Evolutionary conservation across 1,140 invertebrate species (phyloP).

Genomic region (Neodiprion lecontei): DNA sequence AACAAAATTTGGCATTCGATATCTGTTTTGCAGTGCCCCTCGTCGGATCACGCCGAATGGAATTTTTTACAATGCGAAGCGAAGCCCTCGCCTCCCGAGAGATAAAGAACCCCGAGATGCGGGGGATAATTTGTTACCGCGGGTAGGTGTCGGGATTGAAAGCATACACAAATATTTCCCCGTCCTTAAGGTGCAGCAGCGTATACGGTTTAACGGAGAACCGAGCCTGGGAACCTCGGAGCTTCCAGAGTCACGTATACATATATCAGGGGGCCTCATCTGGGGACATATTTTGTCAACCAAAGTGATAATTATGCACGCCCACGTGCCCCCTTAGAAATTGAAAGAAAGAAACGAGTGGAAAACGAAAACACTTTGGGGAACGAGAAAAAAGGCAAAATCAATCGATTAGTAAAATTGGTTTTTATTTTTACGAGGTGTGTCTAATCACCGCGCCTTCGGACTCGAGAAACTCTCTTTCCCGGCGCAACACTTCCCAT

Average conservation of each 20-base stretch:
- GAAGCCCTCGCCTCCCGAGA: no score
- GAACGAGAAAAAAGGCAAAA: not conserved
- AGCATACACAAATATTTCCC: no score
- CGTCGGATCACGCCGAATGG: no score
- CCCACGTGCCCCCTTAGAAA: constrained; percentile 14
- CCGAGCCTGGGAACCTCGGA: not conserved
- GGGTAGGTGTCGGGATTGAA: no score
- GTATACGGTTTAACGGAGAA: not conserved
- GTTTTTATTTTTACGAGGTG: constrained; percentile 38
- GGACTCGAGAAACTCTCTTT: not conserved
- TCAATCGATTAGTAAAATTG: constrained; percentile 37
- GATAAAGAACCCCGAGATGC: no score
- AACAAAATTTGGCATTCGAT: no score
- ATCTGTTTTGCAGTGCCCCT: no score
- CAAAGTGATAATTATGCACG: not conserved
- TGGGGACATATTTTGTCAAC: not conserved
- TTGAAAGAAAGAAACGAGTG: not conserved
- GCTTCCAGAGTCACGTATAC: not conserved
- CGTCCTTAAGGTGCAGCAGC: no score
- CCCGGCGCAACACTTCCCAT: constrained; percentile 31
- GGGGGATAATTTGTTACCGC: no score
- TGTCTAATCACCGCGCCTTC: constrained; percentile 34
- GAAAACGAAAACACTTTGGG: no score
- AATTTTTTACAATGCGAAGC: no score
- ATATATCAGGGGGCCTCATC: not conserved